phyloP scores from a whole-genome alignment of 2,113 vertebrate genomes.

The Heterocephalus glaber region DNA sequence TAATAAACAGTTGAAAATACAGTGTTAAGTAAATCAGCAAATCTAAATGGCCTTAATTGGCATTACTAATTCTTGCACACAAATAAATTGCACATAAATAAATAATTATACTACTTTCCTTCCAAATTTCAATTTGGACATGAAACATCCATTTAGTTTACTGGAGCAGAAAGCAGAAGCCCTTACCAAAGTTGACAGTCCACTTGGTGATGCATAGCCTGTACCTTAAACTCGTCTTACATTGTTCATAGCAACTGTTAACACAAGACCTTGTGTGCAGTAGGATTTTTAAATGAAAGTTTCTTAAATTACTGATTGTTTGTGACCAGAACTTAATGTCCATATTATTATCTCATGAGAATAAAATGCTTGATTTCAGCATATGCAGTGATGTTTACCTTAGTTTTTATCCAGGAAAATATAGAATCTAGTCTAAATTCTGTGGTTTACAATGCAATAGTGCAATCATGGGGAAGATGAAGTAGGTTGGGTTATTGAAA shows the following conservation, averaged over 20 bases:
- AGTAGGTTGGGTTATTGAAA: neutral
- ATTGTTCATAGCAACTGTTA: neutral
- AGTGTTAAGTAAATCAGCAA: slow-evolving; percentile 66
- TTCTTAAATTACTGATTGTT: slow-evolving; percentile 8
- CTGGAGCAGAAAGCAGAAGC: slow-evolving; percentile 54
- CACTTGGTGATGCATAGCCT: neutral
- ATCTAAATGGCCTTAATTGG: slow-evolving; percentile 69
- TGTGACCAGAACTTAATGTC: neutral
- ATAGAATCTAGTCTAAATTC: neutral
- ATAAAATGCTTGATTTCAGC: slow-evolving; percentile 53
- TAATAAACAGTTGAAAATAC: slow-evolving; percentile 64
- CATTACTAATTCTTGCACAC: slow-evolving; percentile 70
- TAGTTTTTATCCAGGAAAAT: neutral
- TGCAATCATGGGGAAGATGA: neutral
- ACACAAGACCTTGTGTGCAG: neutral
- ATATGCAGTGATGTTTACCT: neutral
- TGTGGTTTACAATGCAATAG: neutral
- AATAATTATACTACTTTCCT: slow-evolving; percentile 66
- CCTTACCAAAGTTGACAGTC: slow-evolving; percentile 22
- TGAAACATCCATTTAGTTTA: slow-evolving; percentile 54
- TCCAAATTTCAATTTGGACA: slow-evolving; percentile 67
- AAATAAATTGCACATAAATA: slow-evolving; percentile 67
- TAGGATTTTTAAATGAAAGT: neutral
- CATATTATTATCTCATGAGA: slow-evolving; percentile 20
- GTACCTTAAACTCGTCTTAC: neutral